phyloP scores from a whole-genome alignment of 2,888 invertebrate species.

The Cryptocheilus praepositus region DNA sequence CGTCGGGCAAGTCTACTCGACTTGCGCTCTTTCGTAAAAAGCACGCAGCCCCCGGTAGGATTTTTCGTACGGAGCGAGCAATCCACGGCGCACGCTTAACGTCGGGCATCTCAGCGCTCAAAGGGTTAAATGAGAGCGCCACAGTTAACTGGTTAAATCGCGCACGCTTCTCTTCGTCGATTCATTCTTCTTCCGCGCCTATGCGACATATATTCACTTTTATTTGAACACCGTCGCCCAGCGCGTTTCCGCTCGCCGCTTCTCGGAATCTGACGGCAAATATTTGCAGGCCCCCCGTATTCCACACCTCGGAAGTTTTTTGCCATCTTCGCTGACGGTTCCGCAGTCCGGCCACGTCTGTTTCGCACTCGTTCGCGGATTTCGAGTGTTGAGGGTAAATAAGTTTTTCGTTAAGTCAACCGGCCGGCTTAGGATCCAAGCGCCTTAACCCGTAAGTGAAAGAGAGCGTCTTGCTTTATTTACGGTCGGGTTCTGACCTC shows the following conservation, averaged over 20 bases:
- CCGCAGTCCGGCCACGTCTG: neutral
- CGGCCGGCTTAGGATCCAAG: constrained; percentile 21
- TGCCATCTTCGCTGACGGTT: neutral
- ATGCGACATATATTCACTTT: constrained; percentile 44
- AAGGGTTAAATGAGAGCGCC: no score
- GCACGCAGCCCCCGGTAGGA: no score
- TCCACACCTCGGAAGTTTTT: no score
- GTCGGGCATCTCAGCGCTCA: no score
- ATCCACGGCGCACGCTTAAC: no score
- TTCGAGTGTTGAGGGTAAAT: constrained; percentile 36
- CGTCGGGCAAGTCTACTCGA: no score
- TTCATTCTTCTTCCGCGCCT: neutral
- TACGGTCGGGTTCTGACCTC: neutral
- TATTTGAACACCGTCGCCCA: constrained; percentile 51
- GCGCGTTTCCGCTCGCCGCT: constrained; percentile 48
- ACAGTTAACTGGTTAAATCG: no score
- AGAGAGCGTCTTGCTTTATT: constrained; percentile 23
- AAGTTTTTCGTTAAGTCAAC: constrained; percentile 40
- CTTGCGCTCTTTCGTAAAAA: no score
- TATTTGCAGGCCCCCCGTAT: constrained; percentile 47
- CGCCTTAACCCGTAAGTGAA: no score
- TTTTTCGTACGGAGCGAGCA: no score
- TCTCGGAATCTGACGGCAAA: constrained; percentile 56
- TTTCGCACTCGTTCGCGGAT: neutral
- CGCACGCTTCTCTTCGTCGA: neutral